Evolutionary conservation across 2,113 vertebrate genomes (phyloP).

Genomic region (Ammodytes dubius): DNA sequence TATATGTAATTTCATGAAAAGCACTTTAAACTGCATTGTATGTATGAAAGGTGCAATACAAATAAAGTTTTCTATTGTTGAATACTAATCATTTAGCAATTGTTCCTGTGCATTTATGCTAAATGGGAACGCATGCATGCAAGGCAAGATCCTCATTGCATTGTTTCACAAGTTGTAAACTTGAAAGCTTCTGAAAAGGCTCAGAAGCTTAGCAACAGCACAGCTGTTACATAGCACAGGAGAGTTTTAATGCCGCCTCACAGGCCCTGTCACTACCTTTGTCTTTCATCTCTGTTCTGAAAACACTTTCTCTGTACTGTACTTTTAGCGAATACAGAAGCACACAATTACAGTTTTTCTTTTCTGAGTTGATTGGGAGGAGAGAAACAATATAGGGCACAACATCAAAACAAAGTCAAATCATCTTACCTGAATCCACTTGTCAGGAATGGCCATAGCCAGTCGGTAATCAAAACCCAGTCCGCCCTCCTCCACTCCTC

Average conservation of each 20-base stretch:
- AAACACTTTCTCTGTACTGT: constrained; percentile 13
- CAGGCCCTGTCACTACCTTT: constrained; percentile 32
- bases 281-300: constrained; percentile 40
- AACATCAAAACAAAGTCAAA: constrained; percentile 12
- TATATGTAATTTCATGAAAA: not conserved
- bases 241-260: constrained; percentile 34
- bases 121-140: not conserved
- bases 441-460: constrained; percentile 98
- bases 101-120: not conserved
- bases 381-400: not conserved
- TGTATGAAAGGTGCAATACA: not conserved
- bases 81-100: not conserved
- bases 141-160: not conserved
- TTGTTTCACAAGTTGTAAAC: constrained; percentile 28
- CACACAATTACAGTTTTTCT: not conserved
- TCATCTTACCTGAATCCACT: constrained; percentile 95
- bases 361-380: not conserved
- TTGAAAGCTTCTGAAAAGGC: constrained; percentile 45
- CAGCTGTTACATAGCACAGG: constrained; percentile 36
- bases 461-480: constrained; percentile 96
- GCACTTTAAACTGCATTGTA: not conserved
- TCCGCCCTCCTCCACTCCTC: constrained; percentile 90
- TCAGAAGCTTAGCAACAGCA: constrained; percentile 46
- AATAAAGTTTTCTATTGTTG: not conserved
- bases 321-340: not conserved